Evolutionary conservation across 2,888 invertebrate species (phyloP), one percentile per base, ranked within the genome.

Genomic region (Clanis bilineata): DNA sequence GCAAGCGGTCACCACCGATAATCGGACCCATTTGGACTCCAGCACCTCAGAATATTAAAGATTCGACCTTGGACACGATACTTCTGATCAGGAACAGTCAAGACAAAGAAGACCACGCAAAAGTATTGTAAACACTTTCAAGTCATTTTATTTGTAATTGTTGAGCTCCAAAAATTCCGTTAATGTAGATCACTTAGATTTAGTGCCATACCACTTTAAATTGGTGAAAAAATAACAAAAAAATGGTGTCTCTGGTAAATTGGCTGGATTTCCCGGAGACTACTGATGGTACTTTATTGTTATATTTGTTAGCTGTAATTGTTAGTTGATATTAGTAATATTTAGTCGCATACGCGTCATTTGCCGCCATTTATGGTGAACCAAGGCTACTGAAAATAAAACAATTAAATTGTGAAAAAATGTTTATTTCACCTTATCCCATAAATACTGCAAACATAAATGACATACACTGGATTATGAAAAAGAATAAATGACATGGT

Each of bases 1-100:
- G 92, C 0, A 91, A 92, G 62, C 74, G 91, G 41, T 85, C 90
- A 0, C 88, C 89, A 0, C 91, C 91, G 0, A 88, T 92, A 38
- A 91, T 92, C n/a, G 91, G 91, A 0, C 91, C 91, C 0, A 89
- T 92, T 38, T 91, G 91, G 91, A 88, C 86, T 0, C 90, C 90
- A 0, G 76, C 85, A 0, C 64, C 82, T 0, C 76, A 80, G 55
- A 73, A 82, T 47, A 21, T 81, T 1, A 86, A 86, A 61, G 89
- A 88, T 22, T 71, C 82, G 0, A 81, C 85, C 1, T 67, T 90
- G 56, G 72, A 88, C 65, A 83, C 85, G 3, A 83, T 90, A 62
- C 72, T 89, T 1, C 66, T 89, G 39, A 78, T 88, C 61, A 78
- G 85, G 69, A 86, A 85, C 61, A 76, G 68, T 62, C 72, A 76